phyloP scores from a whole-genome alignment of 1,140 invertebrate species.

The Drosophila sulfurigaster region DNA sequence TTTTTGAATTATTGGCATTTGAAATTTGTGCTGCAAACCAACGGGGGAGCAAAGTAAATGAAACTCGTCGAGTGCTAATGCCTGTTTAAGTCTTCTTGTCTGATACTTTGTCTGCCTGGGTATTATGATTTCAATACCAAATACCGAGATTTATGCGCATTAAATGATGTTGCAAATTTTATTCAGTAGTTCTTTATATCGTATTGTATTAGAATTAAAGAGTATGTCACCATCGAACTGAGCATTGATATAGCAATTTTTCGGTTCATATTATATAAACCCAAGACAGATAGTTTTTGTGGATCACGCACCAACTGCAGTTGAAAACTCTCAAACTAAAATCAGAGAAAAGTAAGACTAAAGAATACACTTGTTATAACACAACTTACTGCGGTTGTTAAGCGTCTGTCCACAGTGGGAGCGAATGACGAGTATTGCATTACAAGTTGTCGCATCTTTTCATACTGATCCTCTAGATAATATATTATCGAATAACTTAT shows the following conservation, averaged over 20 bases:
- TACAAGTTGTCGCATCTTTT: slow-evolving; percentile 12
- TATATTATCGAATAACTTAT: slow-evolving; percentile 23
- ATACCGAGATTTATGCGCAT: neutral
- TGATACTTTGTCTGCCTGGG: slow-evolving; percentile 19
- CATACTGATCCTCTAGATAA: slow-evolving; percentile 18
- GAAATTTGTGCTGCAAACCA: slow-evolving; percentile 40
- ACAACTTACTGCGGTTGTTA: slow-evolving; percentile 32
- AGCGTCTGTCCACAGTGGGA: slow-evolving; percentile 26
- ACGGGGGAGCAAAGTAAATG: neutral
- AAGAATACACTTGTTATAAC: neutral
- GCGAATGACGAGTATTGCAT: slow-evolving; percentile 26
- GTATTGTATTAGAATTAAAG: slow-evolving; percentile 32
- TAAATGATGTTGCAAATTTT: neutral
- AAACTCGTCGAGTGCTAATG: slow-evolving; percentile 30
- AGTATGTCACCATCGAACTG: slow-evolving; percentile 40
- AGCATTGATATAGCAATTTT: slow-evolving; percentile 10
- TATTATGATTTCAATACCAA: slow-evolving; percentile 6
- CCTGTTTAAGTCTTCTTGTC: slow-evolving; percentile 22
- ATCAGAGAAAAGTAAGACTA: neutral
- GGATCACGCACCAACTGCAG: slow-evolving; percentile 48
- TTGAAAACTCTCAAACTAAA: slow-evolving; percentile 63
- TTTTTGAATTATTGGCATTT: slow-evolving; percentile 77
- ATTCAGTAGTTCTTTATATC: slow-evolving; percentile 1
- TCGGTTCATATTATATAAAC: slow-evolving; percentile 39
- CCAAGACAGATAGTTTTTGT: slow-evolving; percentile 28